These are phyloP conservation scores for Patagioenas fasciata DNA, from an alignment of 2,113 vertebrate species.

Conservation along the genomic window DNA sequence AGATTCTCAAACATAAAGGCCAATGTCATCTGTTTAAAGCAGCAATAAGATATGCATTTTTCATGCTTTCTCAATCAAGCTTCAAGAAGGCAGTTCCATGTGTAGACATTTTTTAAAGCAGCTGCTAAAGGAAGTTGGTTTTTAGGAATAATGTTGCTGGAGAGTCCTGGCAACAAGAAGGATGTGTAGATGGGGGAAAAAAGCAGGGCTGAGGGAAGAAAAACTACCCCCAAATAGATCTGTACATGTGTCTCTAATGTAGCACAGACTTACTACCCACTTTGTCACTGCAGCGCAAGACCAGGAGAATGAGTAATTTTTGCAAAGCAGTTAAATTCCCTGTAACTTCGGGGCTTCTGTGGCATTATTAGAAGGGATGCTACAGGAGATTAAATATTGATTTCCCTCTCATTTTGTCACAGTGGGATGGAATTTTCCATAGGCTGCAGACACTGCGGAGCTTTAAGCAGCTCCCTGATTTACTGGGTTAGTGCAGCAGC, in stretches of 20 bases:
- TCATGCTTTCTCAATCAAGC: neutral
- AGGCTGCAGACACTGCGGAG: neutral
- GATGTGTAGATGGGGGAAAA: neutral
- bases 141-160: neutral
- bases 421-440: constrained; percentile 25
- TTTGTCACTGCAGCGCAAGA: neutral
- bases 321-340: neutral
- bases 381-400: constrained; percentile 66
- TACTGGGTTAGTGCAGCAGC: neutral
- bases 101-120: neutral
- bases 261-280: neutral
- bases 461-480: constrained; percentile 39
- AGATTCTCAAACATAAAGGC: neutral
- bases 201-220: neutral
- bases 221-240: neutral
- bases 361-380: neutral
- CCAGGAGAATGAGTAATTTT: neutral
- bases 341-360: neutral
- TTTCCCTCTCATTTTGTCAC: constrained; percentile 26
- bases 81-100: neutral
- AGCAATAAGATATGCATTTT: neutral
- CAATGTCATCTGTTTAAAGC: neutral
- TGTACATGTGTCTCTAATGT: neutral
- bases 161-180: neutral
- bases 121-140: neutral